Evolutionary conservation across 2,888 invertebrate genomes (phyloP).

Genomic region (Gortyna flavago): DNA sequence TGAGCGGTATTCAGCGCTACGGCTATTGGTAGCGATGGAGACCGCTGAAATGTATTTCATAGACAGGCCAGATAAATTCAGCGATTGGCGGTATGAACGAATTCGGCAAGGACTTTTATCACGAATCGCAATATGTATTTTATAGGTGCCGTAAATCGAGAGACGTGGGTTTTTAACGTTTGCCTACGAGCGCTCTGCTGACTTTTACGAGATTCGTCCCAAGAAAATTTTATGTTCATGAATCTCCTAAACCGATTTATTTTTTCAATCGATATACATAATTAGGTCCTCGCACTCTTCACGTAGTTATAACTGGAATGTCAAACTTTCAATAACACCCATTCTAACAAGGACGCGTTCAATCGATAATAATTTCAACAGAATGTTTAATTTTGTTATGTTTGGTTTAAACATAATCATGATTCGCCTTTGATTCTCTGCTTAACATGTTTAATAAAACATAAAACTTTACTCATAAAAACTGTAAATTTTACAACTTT

Average conservation of each 20-base stretch:
- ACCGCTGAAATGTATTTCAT: slow-evolving; percentile 63
- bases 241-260: slow-evolving; percentile 78
- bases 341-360: slow-evolving; percentile 18
- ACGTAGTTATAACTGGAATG: slow-evolving; percentile 17
- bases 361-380: slow-evolving; percentile 31
- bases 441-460: slow-evolving; percentile 6
- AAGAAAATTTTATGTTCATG: slow-evolving; percentile 80
- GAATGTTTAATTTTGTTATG: background rate
- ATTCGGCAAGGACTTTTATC: slow-evolving; percentile 87
- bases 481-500: slow-evolving; percentile 16
- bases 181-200: slow-evolving; percentile 84
- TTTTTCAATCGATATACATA: slow-evolving; percentile 79
- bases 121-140: slow-evolving; percentile 89
- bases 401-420: slow-evolving; percentile 13
- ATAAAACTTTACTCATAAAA: slow-evolving; percentile 14
- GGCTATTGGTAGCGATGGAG: slow-evolving; percentile 53
- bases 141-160: slow-evolving; percentile 88
- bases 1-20: slow-evolving; percentile 53
- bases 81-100: slow-evolving; percentile 82
- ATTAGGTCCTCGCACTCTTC: slow-evolving; percentile 65
- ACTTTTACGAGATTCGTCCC: slow-evolving; percentile 87
- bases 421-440: background rate
- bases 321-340: slow-evolving; percentile 33
- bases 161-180: slow-evolving; percentile 88
- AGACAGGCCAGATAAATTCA: slow-evolving; percentile 78